Evolutionary conservation across 1,140 invertebrate species (phyloP).

Genomic region (Ectropis grisescens): DNA sequence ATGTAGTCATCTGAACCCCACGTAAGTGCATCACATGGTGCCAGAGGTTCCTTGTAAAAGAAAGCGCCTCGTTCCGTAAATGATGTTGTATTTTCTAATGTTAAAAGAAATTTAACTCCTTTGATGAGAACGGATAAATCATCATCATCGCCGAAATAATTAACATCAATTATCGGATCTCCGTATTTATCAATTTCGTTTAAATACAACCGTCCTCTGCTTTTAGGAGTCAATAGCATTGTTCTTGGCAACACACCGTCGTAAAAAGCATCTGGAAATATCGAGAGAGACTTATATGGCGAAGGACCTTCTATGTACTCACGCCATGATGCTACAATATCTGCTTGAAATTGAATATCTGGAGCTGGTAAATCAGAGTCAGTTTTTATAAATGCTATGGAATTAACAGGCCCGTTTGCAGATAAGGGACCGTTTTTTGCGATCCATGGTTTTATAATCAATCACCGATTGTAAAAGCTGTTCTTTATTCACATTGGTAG

Average conservation of each 20-base stretch:
- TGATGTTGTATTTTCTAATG: conserved; percentile 52
- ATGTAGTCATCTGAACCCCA: conserved; percentile 80
- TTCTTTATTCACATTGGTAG: conserved; percentile 63
- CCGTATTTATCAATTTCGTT: conserved; percentile 76
- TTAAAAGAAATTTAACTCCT: conserved; percentile 19
- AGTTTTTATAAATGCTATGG: conserved; percentile 19
- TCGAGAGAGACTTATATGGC: conserved; percentile 8
- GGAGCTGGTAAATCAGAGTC: conserved; percentile 43
- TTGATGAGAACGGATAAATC: conserved; percentile 72
- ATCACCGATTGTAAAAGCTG: conserved; percentile 12
- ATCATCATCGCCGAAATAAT: conserved; percentile 76
- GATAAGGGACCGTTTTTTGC: conserved; percentile 15
- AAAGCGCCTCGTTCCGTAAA: conserved; percentile 71
- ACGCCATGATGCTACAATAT: conserved; percentile 16
- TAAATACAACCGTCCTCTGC: conserved; percentile 77
- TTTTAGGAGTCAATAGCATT: conserved; percentile 52
- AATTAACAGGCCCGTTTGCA: conserved; percentile 8
- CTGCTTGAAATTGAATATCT: conserved; percentile 74
- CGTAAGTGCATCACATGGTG: conserved; percentile 72
- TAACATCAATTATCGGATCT: conserved; percentile 83
- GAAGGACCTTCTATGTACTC: conserved; percentile 16
- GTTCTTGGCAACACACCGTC: conserved; percentile 14
- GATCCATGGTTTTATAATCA: conserved; percentile 11
- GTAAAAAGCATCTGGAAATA: conserved; percentile 20
- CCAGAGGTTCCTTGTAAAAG: conserved; percentile 70